phyloP scores from a whole-genome alignment of 2,888 invertebrate genomes.

The Orthosia incerta region DNA sequence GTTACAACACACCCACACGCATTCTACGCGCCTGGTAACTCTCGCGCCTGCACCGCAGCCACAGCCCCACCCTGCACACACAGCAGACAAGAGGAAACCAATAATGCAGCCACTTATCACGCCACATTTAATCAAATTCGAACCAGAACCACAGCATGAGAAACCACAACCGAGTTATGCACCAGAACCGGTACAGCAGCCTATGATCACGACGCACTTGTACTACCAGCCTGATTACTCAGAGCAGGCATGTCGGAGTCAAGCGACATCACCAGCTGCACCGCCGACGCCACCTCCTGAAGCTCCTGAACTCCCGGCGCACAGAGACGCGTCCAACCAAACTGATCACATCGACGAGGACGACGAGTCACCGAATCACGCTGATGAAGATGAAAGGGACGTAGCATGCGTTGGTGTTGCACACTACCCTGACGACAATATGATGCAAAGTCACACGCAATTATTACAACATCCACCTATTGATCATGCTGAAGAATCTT shows the following conservation, averaged over 20 bases:
- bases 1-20: conserved; percentile 93
- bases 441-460: conserved; percentile 70
- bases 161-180: conserved; percentile 84
- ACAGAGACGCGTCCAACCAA: conserved; percentile 95
- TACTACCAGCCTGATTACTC: conserved; percentile 90
- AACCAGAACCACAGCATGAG: conserved; percentile 91
- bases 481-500: conserved; percentile 86
- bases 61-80: conserved; percentile 77
- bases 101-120: conserved; percentile 88
- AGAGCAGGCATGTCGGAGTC: conserved; percentile 89
- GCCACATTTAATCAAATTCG: conserved; percentile 93
- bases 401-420: conserved; percentile 88
- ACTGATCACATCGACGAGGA: conserved; percentile 95
- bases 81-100: conserved; percentile 85
- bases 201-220: conserved; percentile 90
- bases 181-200: conserved; percentile 89
- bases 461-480: conserved; percentile 74
- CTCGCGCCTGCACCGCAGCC: conserved; percentile 91
- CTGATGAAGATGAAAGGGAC: conserved; percentile 87
- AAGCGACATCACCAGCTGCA: conserved; percentile 92
- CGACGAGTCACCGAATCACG: conserved; percentile 90
- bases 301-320: conserved; percentile 92
- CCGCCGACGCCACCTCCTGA: conserved; percentile 89
- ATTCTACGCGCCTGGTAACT: conserved; percentile 93
- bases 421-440: conserved; percentile 84